Conservation (phyloP, 1,140 invertebrate genomes). For the Plectus sambesii region DNA sequence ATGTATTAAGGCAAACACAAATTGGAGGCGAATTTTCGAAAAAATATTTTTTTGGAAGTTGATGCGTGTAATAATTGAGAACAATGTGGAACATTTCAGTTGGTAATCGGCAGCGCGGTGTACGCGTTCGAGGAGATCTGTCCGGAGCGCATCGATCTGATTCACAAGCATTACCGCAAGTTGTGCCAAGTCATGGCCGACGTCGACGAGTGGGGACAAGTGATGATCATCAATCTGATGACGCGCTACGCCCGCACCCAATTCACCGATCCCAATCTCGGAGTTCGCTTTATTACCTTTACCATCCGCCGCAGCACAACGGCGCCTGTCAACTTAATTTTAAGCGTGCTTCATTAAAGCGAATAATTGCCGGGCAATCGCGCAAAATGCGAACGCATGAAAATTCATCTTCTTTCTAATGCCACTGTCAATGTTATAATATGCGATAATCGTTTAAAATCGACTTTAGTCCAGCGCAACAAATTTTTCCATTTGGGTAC, state of each 20-base stretch:
- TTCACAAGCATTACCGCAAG: conserved; percentile 89
- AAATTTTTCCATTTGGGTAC: no score
- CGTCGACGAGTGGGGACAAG: conserved; percentile 90
- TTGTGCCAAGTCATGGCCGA: conserved; percentile 87
- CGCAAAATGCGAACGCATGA: no score
- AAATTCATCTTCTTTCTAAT: no score
- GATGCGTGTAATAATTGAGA: no score
- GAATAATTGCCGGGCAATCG: no score
- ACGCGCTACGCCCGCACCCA: conserved; percentile 84
- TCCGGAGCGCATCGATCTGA: conserved; percentile 84
- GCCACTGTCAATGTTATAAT: no score
- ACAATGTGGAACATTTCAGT: conserved; percentile 31
- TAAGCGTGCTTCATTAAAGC: no score
- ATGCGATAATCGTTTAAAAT: no score
- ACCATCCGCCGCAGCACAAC: conserved; percentile 40
- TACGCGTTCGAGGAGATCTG: conserved; percentile 96
- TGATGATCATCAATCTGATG: conserved; percentile 89
- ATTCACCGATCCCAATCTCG: conserved; percentile 66
- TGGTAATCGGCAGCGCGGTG: conserved; percentile 94
- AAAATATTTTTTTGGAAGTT: no score
- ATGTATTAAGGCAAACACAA: no score
- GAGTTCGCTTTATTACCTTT: conserved; percentile 34
- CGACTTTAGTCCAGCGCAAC: no score
- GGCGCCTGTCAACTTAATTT: background rate
- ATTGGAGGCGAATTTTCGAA: no score